Conservation (phyloP, 2,888 invertebrate genomes). For the Emesis castigata region DNA sequence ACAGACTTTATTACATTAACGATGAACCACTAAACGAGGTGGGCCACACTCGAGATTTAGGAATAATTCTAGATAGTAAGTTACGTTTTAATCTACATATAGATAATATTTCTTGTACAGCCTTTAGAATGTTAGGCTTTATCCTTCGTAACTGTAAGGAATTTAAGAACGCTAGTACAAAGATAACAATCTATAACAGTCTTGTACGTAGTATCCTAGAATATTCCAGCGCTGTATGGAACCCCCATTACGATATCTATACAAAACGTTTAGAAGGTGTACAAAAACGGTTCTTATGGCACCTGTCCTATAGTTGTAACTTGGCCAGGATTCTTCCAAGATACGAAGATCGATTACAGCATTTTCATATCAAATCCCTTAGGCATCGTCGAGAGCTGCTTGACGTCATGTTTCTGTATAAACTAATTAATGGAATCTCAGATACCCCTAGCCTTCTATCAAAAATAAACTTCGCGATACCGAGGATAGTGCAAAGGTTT, state of each 20-base stretch:
- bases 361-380: slow-evolving; percentile 3
- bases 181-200: background rate
- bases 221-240: slow-evolving; percentile 24
- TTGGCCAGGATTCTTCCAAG: slow-evolving; percentile 7
- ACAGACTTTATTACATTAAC: background rate
- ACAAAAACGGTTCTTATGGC: slow-evolving; percentile 27
- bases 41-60: background rate
- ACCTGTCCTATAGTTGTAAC: slow-evolving; percentile 13
- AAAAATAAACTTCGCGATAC: background rate
- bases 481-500: background rate
- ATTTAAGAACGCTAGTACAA: background rate
- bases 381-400: slow-evolving; percentile 16
- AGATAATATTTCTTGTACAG: background rate
- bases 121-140: too few relatives aligned
- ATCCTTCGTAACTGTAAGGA: background rate
- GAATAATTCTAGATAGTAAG: background rate
- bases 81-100: background rate
- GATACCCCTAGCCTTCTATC: slow-evolving; percentile 7
- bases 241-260: slow-evolving; percentile 22
- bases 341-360: slow-evolving; percentile 7
- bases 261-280: slow-evolving; percentile 22
- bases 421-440: slow-evolving; percentile 15
- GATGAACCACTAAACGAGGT: background rate
- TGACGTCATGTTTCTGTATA: slow-evolving; percentile 17
- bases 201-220: background rate